Base-by-base conservation (phyloP, 2,888 invertebrate species). In the Apoderus coryli region DNA sequence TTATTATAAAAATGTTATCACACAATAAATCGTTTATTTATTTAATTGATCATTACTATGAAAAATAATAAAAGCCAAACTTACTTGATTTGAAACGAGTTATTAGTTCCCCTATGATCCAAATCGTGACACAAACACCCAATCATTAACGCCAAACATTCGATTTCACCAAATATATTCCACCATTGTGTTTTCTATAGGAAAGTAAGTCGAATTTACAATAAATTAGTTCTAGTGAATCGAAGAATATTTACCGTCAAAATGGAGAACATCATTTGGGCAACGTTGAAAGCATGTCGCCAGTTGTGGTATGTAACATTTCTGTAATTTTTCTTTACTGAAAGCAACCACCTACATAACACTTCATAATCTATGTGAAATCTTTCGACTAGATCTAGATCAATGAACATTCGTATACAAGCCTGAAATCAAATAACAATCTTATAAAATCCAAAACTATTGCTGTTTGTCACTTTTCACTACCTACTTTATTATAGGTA, bases 261-360 rank as follows among this genome's bases (percentile, higher is more conserved):
- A 50, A 92, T 90, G 36, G 90, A 76, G 59, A 92, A 93, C 92
- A 92, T 92, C 79, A 90, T 90, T 60, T 93, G 92, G 3, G 89
- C 88, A 25, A 93, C 92, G 56, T 92, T 92, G 62, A 93, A 92
- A 28, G 92, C 92, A 53, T 93, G 93, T 50, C 90, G 69, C 92
- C 90, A 92, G 57, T 92, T 92, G 59, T 92, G 92, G 55, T 92
- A 92, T 16, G 85, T 88, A 33, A 92, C 86, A 56, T 88, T 84
- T 43, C 92, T 70, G 62, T 92, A 92, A 56, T 92, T 92, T 58
- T 90, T 90, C 64, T 88, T 86, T 2, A 92, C 88, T 43, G 89
- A 89, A 41, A 89, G 63, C 45, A 90, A 57, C 88, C 89, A 86
- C 41, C 85, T 71, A 53, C 85, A 86, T n/a, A 88, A 66, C 24